A percentile compares a stretch with the other conserved stretches of the same genome.
These are phyloP conservation scores for Labrus mixtus DNA, from an alignment of 2,113 vertebrate species.

Conservation along the genomic window DNA sequence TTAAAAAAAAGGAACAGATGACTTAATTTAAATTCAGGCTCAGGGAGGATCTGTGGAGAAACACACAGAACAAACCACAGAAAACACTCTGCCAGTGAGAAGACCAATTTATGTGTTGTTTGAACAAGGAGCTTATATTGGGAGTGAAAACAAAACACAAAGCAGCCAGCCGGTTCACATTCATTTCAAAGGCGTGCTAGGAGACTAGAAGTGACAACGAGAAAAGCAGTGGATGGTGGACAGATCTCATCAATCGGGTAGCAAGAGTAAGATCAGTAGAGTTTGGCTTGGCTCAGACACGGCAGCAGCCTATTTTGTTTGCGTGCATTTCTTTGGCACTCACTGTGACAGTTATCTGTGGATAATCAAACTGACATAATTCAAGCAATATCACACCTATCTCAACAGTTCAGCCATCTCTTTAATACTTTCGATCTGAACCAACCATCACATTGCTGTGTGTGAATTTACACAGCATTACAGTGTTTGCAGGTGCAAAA, in stretches of 20 bases:
- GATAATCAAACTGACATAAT: neutral
- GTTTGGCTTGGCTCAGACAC: neutral
- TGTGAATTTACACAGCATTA: too few species aligned
- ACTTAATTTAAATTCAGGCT: conserved; percentile 62
- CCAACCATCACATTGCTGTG: neutral
- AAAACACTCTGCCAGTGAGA: conserved; percentile 49
- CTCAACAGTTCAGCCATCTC: neutral
- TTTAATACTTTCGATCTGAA: neutral
- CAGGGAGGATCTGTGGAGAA: conserved; percentile 42
- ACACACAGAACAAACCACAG: conserved; percentile 61
- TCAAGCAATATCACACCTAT: neutral
- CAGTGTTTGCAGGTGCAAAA: too few species aligned
- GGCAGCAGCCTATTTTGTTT: neutral
- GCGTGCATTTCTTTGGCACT: neutral
- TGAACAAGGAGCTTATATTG: conserved; percentile 60
- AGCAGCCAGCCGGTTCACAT: conserved; percentile 58
- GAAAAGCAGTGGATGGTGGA: conserved; percentile 12
- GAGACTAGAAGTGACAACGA: conserved; percentile 46
- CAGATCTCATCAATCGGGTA: conserved; percentile 37
- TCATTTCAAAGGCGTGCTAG: conserved; percentile 50
- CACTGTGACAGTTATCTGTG: neutral
- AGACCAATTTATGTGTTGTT: conserved; percentile 55
- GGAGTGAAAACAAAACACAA: conserved; percentile 63
- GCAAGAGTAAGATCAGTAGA: neutral
- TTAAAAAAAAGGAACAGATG: conserved; percentile 47